A percentile compares a stretch with the other conserved stretches of the same genome.
Evolutionary conservation across 2,113 vertebrate genomes (phyloP).

Genomic region (Xenopus tropicalis): DNA sequence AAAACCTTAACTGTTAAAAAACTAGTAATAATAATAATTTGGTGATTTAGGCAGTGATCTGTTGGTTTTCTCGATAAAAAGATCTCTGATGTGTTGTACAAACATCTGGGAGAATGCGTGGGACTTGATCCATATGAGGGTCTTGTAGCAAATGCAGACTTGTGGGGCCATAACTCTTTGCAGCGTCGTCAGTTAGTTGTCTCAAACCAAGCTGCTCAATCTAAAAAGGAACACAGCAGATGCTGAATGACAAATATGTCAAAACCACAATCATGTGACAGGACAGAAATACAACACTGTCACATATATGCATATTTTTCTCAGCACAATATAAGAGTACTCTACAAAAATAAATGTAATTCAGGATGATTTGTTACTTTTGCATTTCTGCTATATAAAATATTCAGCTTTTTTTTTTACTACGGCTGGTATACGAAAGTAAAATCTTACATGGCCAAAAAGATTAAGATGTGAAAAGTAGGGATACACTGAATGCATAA

Average conservation of each 20-base stretch:
- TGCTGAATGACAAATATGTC: neutral
- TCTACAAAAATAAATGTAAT: no score
- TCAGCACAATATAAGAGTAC: no score
- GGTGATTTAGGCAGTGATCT: constrained; percentile 77
- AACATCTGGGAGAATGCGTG: constrained; percentile 66
- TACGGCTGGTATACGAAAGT: no score
- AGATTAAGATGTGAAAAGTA: no score
- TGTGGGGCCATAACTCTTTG: constrained; percentile 54
- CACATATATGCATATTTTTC: neutral
- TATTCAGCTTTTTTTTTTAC: no score
- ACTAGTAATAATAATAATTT: neutral
- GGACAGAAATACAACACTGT: neutral
- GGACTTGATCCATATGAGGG: constrained; percentile 57
- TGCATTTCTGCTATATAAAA: no score
- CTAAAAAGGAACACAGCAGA: constrained; percentile 41
- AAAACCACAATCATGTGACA: neutral
- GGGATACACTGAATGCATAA: no score
- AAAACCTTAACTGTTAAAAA: neutral
- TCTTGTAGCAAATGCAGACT: constrained; percentile 54
- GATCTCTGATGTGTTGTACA: constrained; percentile 71
- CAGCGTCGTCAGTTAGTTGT: constrained; percentile 61
- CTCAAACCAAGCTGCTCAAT: constrained; percentile 65
- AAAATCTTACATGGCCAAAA: no score
- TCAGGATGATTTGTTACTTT: no score
- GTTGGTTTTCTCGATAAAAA: constrained; percentile 84